phyloP scores from a whole-genome alignment of 1,140 invertebrate genomes.

The Drosophila sturtevanti region DNA sequence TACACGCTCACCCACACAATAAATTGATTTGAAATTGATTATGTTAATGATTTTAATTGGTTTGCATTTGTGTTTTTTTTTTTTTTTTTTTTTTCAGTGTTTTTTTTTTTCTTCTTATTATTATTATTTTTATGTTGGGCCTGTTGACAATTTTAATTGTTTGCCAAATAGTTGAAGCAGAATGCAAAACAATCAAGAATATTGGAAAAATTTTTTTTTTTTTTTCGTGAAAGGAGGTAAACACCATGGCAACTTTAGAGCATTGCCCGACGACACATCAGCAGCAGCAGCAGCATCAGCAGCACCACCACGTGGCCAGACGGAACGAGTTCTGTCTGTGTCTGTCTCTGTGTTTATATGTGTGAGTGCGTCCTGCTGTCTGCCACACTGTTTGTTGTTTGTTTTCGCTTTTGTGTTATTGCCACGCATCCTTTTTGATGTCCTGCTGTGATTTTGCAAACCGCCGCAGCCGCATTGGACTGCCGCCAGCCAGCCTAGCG shows the following conservation, averaged over 20 bases:
- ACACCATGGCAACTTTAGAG: neutral
- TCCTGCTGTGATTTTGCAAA: conserved; percentile 65
- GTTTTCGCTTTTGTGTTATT: conserved; percentile 66
- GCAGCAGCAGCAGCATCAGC: neutral
- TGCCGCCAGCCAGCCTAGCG: conserved; percentile 2
- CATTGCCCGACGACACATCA: neutral
- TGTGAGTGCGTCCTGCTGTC: neutral
- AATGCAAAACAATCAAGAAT: neutral
- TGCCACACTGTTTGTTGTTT: conserved; percentile 35
- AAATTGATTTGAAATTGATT: conserved; percentile 55
- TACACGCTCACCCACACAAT: conserved; percentile 24
- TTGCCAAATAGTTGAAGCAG: neutral
- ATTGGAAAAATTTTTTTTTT: neutral
- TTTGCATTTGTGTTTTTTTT: conserved; percentile 6
- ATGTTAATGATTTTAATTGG: conserved; percentile 42
- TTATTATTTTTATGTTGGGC: conserved; percentile 6
- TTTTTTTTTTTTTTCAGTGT: conserved; percentile 6
- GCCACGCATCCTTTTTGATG: conserved; percentile 61
- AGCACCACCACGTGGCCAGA: neutral
- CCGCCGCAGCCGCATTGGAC: conserved; percentile 16
- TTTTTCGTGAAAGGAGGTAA: neutral
- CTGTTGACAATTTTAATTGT: conserved; percentile 1
- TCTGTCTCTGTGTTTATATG: neutral
- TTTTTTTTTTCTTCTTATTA: conserved; percentile 14
- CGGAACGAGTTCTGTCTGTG: neutral